Percentiles rank a stretch among this genome's conserved stretches.
phyloP scores from a whole-genome alignment of 2,113 vertebrate species.

The Pleuronectes platessa region DNA sequence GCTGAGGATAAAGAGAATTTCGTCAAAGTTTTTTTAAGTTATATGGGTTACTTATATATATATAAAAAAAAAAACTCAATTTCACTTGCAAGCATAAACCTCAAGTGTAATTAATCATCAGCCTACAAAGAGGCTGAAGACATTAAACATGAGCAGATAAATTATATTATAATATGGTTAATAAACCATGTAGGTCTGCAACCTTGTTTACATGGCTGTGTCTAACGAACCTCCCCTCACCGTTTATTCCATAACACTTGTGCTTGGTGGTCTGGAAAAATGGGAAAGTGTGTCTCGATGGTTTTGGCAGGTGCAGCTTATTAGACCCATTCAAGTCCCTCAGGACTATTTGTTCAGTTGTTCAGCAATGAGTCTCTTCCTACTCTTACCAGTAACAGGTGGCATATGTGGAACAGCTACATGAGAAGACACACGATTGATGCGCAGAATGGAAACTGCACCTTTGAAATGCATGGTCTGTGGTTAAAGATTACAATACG shows the following conservation, averaged over 20 bases:
- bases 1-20: too few species aligned
- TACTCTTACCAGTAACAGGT: slow-evolving; percentile 32
- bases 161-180: too few species aligned
- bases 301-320: slow-evolving; percentile 41
- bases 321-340: slow-evolving; percentile 29
- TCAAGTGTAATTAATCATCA: too few species aligned
- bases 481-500: neutral
- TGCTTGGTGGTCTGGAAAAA: neutral
- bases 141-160: too few species aligned
- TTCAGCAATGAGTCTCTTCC: slow-evolving; percentile 2
- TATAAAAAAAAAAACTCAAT: too few species aligned
- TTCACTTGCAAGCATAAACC: too few species aligned
- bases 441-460: neutral
- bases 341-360: slow-evolving; percentile 30
- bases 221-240: neutral
- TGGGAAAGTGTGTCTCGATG: slow-evolving; percentile 9
- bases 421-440: neutral
- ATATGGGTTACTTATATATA: too few species aligned
- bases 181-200: too few species aligned
- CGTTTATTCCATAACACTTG: neutral
- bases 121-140: too few species aligned
- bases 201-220: too few species aligned
- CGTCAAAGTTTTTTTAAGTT: too few species aligned
- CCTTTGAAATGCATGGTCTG: neutral
- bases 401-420: slow-evolving; percentile 24